These are phyloP conservation scores for Dasypolia templi DNA, from an alignment of 2,888 invertebrate species.

Conservation along the genomic window DNA sequence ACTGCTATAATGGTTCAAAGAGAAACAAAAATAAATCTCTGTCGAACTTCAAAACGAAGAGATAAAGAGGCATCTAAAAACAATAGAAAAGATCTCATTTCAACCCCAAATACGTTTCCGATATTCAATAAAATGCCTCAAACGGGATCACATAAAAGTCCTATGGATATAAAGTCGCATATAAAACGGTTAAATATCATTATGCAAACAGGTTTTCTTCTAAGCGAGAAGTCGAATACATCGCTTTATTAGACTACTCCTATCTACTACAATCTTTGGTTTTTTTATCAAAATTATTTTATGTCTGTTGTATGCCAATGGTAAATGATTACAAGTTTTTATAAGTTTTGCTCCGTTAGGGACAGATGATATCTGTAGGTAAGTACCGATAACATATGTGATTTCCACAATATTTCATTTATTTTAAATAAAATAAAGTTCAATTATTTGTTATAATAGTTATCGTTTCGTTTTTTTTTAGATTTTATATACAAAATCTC, in stretches of 20 bases:
- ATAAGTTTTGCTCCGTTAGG: slow-evolving; percentile 22
- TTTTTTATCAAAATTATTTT: slow-evolving; percentile 63
- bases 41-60: slow-evolving; percentile 78
- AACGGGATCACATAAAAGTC: slow-evolving; percentile 81
- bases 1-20: slow-evolving; percentile 62
- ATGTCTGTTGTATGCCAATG: slow-evolving; percentile 27
- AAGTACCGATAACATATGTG: slow-evolving; percentile 16
- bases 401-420: no score
- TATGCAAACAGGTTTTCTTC: slow-evolving; percentile 78
- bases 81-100: slow-evolving; percentile 84
- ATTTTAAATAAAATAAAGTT: no score
- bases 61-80: slow-evolving; percentile 80
- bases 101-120: slow-evolving; percentile 84
- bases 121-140: slow-evolving; percentile 87
- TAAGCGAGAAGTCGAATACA: slow-evolving; percentile 70
- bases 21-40: slow-evolving; percentile 77
- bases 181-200: slow-evolving; percentile 79
- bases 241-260: slow-evolving; percentile 71
- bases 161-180: slow-evolving; percentile 74
- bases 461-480: not conserved
- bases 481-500: not conserved
- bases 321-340: slow-evolving; percentile 50
- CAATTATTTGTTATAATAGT: not conserved
- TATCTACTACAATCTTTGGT: slow-evolving; percentile 71
- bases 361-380: no score